Percentiles rank a stretch among this genome's conserved stretches.
phyloP scores from a whole-genome alignment of 2,797 vertebrate genomes.

The Lutjanus argentimaculatus region DNA sequence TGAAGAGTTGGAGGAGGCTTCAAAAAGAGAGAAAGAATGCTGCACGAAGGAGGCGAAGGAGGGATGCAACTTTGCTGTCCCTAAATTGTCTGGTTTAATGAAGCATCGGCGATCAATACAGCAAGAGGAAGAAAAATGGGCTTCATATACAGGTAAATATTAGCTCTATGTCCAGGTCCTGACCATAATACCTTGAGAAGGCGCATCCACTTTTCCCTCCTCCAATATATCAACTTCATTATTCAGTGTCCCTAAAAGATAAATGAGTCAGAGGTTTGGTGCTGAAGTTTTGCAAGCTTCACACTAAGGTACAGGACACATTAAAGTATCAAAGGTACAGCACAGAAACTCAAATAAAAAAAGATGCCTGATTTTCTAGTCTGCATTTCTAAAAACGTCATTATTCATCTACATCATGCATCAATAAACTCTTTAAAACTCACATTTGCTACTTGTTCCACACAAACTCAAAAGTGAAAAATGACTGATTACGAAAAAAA shows the following conservation, averaged over 20 bases:
- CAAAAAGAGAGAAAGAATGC: constrained; percentile 39
- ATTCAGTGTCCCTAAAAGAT: constrained; percentile 50
- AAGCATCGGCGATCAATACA: constrained; percentile 68
- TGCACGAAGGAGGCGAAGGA: constrained; percentile 15
- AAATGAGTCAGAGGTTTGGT: constrained; percentile 35
- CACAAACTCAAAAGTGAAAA: neutral
- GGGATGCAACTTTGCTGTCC: constrained; percentile 52
- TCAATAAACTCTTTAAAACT: neutral
- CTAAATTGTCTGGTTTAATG: constrained; percentile 73
- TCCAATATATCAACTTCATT: constrained; percentile 43
- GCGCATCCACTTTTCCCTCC: constrained; percentile 22
- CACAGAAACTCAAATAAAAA: neutral
- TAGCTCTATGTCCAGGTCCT: constrained; percentile 46
- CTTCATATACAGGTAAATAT: constrained; percentile 58
- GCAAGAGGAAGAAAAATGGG: constrained; percentile 64
- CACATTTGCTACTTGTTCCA: neutral
- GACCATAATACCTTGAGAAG: constrained; percentile 36
- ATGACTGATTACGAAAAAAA: too few species aligned
- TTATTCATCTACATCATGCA: neutral
- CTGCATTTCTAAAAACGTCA: neutral
- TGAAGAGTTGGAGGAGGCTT: constrained; percentile 48
- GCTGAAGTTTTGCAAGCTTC: constrained; percentile 21
- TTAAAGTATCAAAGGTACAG: constrained; percentile 2
- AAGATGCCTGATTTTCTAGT: neutral
- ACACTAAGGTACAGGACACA: neutral